phyloP scores from a whole-genome alignment of 2,113 vertebrate species.

The Nipponia nippon region DNA sequence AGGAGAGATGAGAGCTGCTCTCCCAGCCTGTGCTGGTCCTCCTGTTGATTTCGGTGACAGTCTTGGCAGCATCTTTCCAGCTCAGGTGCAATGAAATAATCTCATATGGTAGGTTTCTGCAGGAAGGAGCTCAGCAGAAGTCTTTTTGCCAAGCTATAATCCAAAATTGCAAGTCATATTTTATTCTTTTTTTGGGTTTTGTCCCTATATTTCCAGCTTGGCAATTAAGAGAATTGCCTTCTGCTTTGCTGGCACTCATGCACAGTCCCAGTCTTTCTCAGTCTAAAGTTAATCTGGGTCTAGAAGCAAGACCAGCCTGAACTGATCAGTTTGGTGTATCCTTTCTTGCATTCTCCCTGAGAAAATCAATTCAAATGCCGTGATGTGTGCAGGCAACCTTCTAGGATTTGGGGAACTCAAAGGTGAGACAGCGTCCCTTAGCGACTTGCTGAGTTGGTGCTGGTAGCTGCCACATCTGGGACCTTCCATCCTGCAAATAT shows the following conservation, averaged over 20 bases:
- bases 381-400: rapidly evolving
- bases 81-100: neutral
- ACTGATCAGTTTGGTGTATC: neutral
- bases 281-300: neutral
- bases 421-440: neutral
- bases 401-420: neutral
- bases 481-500: neutral
- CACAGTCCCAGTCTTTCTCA: neutral
- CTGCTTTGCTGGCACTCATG: neutral
- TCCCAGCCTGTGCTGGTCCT: neutral
- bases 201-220: neutral
- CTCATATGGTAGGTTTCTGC: neutral
- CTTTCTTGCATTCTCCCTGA: neutral
- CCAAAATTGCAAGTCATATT: neutral
- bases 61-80: neutral
- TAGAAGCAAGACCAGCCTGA: neutral
- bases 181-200: neutral
- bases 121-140: neutral
- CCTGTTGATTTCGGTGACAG: neutral
- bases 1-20: neutral
- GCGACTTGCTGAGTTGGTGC: neutral
- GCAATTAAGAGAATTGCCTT: neutral
- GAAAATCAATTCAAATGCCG: rapidly evolving
- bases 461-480: neutral
- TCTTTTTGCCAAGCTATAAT: neutral